These are phyloP conservation scores for Cephus pygmeus DNA, from an alignment of 2,888 invertebrate genomes.

Conservation along the genomic window DNA sequence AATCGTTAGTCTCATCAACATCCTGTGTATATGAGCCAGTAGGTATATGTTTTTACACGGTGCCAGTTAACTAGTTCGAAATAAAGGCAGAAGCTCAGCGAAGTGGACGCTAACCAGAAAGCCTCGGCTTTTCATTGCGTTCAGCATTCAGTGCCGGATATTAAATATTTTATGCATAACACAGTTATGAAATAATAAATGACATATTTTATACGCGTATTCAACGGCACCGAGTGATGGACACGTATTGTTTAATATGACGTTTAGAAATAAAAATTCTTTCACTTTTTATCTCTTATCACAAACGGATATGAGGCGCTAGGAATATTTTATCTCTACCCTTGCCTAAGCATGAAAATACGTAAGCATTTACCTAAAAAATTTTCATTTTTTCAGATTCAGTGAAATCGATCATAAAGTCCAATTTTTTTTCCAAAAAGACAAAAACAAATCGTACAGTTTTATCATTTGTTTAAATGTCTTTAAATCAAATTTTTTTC, in stretches of 20 bases:
- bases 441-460: too few relatives aligned
- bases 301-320: neutral
- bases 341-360: too few relatives aligned
- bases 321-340: neutral
- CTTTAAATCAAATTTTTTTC: too few relatives aligned
- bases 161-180: conserved; percentile 34
- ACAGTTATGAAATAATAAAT: conserved; percentile 25
- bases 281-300: conserved; percentile 9
- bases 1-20: neutral
- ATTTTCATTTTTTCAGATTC: neutral
- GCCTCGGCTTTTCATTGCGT: conserved; percentile 27
- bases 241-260: conserved; percentile 12
- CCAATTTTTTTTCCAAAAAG: neutral
- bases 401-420: neutral
- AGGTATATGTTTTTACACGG: neutral
- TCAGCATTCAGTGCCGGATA: conserved; percentile 32
- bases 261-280: conserved; percentile 14
- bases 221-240: conserved; percentile 11
- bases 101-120: conserved; percentile 15
- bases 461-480: too few relatives aligned
- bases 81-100: neutral
- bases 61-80: neutral
- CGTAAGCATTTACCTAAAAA: too few relatives aligned
- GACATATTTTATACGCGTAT: conserved; percentile 16
- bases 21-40: neutral